Evolutionary conservation across 1,140 invertebrate genomes (phyloP), one percentile per base, ranked within the genome.

Genomic region (Spodoptera litura): DNA sequence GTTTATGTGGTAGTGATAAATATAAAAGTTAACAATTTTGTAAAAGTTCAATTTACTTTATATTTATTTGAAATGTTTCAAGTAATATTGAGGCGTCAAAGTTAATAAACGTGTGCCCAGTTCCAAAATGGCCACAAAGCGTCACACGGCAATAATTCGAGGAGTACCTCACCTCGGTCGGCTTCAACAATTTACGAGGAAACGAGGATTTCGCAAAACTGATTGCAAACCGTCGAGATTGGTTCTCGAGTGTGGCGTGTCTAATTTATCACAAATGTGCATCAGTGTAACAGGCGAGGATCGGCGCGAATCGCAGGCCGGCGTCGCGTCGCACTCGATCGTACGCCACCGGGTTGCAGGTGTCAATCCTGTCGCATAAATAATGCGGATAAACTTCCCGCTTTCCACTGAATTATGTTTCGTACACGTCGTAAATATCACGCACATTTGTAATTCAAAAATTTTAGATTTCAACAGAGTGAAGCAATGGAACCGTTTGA

Each of bases 241-340:
- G 88, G 89, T 87, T 89, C 85, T 85, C 84, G 82, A 85, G 75
- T 88, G 83, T 81, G 81, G 85, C 88, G 87, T 91, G 81, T 91
- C 88, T 89, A 92, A 91, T 93, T 93, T 91, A 91, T 91, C 85
- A 87, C 85, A 82, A 84, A 88, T 86, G 83, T 79, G 81, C 87
- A 89, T 89, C 83, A 84, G 84, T 79, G 71, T 83, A 82, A 79
- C 71, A 62, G 58, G 15, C 20, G 44, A 62, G 75, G 58, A 64
- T 70, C 61, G 71, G 27, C 68, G 53, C 55, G 74, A 68, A 71
- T 81, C 59, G 71, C 62, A 12, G 38, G 38, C 56, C 77, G 68
- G 53, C 73, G 74, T 8, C 62, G 62, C 9, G 74, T n/a, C 62
- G 62, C 9, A 38, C 3, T 59, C 74, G 64, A 64, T 74, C 61